Evolutionary conservation across 2,113 vertebrate species (phyloP).

Genomic region (Larimichthys polyactis): DNA sequence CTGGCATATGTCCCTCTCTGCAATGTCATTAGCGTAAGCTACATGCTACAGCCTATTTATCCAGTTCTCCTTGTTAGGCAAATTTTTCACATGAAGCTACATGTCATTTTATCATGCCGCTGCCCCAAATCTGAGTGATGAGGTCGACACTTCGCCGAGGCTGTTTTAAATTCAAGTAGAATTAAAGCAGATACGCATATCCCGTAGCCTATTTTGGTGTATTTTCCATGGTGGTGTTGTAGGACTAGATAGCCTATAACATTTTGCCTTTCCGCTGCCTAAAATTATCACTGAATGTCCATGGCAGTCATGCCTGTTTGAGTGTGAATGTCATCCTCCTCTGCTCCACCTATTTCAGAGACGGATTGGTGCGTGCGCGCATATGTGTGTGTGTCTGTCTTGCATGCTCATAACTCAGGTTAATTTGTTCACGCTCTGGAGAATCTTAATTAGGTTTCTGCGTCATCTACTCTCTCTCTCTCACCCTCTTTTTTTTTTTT

Average conservation of each 20-base stretch:
- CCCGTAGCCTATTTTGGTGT: slow-evolving; percentile 53
- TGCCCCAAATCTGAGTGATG: slow-evolving; percentile 73
- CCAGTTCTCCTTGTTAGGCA: slow-evolving; percentile 69
- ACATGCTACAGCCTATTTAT: slow-evolving; percentile 70
- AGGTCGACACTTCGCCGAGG: slow-evolving; percentile 41
- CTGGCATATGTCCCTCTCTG: slow-evolving; percentile 80
- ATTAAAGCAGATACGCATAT: slow-evolving; percentile 51
- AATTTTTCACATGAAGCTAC: slow-evolving; percentile 68
- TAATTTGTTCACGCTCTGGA: slow-evolving; percentile 81
- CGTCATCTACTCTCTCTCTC: slow-evolving; percentile 70
- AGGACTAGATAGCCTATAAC: slow-evolving; percentile 46
- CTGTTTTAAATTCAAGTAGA: slow-evolving; percentile 43
- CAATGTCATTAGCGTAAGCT: slow-evolving; percentile 76
- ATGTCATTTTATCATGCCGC: slow-evolving; percentile 72
- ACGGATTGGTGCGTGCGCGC: slow-evolving; percentile 31
- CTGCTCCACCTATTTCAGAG: slow-evolving; percentile 62
- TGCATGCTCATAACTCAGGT: slow-evolving; percentile 80
- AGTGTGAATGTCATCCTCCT: slow-evolving; percentile 77
- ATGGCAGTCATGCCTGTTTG: slow-evolving; percentile 67
- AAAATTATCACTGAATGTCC: slow-evolving; percentile 73
- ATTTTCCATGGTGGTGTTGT: slow-evolving; percentile 64
- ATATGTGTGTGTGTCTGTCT: slow-evolving; percentile 19
- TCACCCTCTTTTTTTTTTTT: slow-evolving; percentile 39
- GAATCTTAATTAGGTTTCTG: slow-evolving; percentile 81
- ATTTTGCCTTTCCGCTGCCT: slow-evolving; percentile 58